Evolutionary conservation across 2,113 vertebrate species (phyloP).

Genomic region (Sorex fumeus): DNA sequence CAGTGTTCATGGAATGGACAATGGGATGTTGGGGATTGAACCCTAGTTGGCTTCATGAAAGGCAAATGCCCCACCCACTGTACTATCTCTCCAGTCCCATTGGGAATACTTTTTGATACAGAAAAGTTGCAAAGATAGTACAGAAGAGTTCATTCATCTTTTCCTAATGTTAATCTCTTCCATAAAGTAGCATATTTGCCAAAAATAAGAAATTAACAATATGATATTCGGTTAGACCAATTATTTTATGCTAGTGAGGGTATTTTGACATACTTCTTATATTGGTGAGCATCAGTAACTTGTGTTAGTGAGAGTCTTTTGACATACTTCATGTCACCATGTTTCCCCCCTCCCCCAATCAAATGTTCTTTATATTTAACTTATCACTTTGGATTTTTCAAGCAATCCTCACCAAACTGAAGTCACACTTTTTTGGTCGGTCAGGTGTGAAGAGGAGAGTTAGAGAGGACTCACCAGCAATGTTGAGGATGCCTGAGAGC

Average conservation of each 20-base stretch:
- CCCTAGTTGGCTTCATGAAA: too few species aligned
- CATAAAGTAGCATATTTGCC: background rate
- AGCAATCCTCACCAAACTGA: too few species aligned
- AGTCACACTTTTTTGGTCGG: too few species aligned
- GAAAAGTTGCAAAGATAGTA: background rate
- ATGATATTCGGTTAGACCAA: background rate
- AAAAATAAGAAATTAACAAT: slow-evolving; percentile 63
- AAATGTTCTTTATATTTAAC: background rate
- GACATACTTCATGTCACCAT: slow-evolving; percentile 11
- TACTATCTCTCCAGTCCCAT: too few species aligned
- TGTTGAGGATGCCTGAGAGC: too few species aligned
- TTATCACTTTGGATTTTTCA: background rate
- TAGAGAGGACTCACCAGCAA: too few species aligned
- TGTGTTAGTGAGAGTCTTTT: background rate
- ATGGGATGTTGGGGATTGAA: too few species aligned
- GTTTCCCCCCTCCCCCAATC: background rate
- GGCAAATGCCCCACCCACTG: too few species aligned
- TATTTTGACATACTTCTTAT: background rate
- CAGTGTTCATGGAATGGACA: too few species aligned
- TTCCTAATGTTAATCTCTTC: slow-evolving; percentile 17
- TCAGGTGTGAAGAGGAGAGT: too few species aligned
- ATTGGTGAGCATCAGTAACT: too few species aligned
- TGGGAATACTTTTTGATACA: too few species aligned
- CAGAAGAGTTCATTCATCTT: slow-evolving; percentile 17
- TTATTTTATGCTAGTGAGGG: slow-evolving; percentile 18